These are phyloP conservation scores for Muscicapa comitata DNA, from an alignment of 2,797 vertebrate genomes.

Conservation along the genomic window DNA sequence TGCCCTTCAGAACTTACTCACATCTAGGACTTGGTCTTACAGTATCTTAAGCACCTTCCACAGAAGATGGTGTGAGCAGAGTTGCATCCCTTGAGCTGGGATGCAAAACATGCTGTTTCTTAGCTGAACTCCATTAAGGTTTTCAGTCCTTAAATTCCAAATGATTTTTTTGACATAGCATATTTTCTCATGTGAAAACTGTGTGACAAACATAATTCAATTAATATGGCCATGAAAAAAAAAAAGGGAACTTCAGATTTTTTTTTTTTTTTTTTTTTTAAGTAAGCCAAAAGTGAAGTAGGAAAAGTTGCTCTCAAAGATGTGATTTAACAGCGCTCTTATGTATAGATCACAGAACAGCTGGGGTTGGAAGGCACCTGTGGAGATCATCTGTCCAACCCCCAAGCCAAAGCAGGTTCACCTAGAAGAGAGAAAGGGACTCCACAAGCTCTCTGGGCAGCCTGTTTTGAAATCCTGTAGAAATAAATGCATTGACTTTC, in stretches of 20 bases:
- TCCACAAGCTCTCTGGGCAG: neutral
- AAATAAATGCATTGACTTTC: neutral
- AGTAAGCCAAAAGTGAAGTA: neutral
- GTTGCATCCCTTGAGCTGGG: neutral
- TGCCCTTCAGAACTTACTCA: neutral
- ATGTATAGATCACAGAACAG: neutral
- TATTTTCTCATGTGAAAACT: neutral
- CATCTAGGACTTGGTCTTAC: neutral
- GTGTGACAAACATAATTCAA: neutral
- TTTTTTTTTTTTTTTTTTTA: neutral
- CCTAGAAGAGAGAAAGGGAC: neutral
- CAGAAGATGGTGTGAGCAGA: fast-evolving
- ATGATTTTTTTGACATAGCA: neutral
- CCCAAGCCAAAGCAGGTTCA: neutral
- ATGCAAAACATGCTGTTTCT: neutral
- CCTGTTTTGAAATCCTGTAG: neutral
- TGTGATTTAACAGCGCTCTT: neutral
- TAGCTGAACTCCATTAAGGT: neutral
- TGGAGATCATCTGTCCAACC: neutral
- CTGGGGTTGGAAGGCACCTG: neutral
- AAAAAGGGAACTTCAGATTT: neutral
- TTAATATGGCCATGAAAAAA: neutral
- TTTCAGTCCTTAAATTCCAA: neutral
- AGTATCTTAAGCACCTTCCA: neutral
- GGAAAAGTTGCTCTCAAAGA: neutral